Percentiles rank a stretch among this genome's conserved stretches.
Evolutionary conservation across 2,797 vertebrate species (phyloP).

Genomic region (Emys orbicularis): DNA sequence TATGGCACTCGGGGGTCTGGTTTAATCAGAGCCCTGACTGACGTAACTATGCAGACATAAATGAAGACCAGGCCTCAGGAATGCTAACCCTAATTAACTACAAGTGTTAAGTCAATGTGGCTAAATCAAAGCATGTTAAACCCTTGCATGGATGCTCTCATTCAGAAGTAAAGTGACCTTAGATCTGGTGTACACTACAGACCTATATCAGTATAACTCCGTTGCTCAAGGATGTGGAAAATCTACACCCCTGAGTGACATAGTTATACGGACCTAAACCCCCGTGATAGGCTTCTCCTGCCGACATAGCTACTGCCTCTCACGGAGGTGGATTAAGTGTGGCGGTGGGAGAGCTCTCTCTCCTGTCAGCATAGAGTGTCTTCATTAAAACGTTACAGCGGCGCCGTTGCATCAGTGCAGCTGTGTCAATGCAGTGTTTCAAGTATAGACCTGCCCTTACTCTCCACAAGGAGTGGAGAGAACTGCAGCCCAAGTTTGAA

Average conservation of each 20-base stretch:
- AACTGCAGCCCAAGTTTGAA: not conserved
- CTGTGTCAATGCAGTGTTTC: not conserved
- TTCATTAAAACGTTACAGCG: not conserved
- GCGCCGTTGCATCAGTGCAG: not conserved
- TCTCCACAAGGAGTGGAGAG: not conserved
- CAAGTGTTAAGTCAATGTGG: not conserved
- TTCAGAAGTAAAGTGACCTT: too few species aligned
- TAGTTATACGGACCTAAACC: not conserved
- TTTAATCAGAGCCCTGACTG: not conserved
- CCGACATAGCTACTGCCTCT: not conserved
- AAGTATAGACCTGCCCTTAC: not conserved
- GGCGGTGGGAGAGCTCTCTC: not conserved
- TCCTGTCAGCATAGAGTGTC: not conserved
- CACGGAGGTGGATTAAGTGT: not conserved
- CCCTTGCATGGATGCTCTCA: too few species aligned
- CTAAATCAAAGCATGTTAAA: too few species aligned
- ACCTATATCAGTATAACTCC: too few species aligned
- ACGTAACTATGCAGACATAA: not conserved
- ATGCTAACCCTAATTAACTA: not conserved
- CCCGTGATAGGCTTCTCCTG: too few species aligned
- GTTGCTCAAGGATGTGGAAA: too few species aligned
- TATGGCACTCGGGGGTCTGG: not conserved
- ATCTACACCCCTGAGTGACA: too few species aligned
- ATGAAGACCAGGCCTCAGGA: not conserved
- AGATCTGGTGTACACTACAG: too few species aligned